Conservation (phyloP, 2,888 invertebrate species). For the Nephrotoma flavescens region DNA sequence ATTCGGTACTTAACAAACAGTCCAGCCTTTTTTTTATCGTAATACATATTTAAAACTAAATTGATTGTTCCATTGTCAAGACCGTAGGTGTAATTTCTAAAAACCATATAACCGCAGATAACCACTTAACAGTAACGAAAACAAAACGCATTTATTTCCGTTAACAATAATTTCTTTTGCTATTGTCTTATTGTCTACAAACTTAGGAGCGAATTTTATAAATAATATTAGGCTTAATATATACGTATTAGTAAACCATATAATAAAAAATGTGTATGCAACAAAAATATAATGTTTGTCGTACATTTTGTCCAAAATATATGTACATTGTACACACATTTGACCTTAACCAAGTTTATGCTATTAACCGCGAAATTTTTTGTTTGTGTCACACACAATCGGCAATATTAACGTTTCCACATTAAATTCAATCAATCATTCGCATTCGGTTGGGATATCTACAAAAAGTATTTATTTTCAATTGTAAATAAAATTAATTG, state of each 20-base stretch:
- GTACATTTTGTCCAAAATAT: no score
- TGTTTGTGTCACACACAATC: not conserved
- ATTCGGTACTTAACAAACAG: no score
- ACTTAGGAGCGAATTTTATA: not conserved
- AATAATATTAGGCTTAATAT: not conserved
- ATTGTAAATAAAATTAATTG: not conserved
- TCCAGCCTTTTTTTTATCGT: no score
- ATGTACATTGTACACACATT: not conserved
- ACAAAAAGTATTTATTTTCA: not conserved
- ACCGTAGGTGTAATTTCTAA: not conserved
- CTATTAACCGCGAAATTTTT: not conserved
- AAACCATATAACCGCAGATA: not conserved
- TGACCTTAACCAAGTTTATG: not conserved
- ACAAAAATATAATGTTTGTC: not conserved
- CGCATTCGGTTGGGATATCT: not conserved
- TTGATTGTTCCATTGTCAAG: not conserved
- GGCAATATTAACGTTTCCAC: not conserved
- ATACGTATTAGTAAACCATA: not conserved
- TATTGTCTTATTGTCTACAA: not conserved
- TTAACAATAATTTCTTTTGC: not conserved
- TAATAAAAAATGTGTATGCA: not conserved
- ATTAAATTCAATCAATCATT: not conserved
- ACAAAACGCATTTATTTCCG: not conserved
- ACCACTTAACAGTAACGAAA: not conserved
- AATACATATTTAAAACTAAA: not conserved